Base-by-base conservation (phyloP, 2,888 invertebrate genomes). In the Athalia rosae region DNA sequence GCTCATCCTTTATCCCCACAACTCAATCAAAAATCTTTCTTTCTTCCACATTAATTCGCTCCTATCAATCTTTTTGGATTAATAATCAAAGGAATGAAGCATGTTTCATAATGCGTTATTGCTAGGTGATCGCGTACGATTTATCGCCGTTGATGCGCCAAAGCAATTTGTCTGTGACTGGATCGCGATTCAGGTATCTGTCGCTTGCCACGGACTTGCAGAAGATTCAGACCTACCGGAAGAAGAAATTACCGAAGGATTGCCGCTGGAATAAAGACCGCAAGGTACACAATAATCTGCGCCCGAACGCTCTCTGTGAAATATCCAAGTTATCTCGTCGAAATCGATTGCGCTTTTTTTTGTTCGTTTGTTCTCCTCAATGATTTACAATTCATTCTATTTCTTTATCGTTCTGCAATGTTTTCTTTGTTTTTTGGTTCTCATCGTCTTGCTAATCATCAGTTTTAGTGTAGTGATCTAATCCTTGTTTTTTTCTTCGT, bases 41-140 rank as follows among this genome's bases (percentile, higher is more conserved):
- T 48, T 53, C 28, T 15, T 8, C 61, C 5, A 53, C 53, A 53
- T 53, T n/a, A 28, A 28, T 28, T 28, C 28, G 28, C 6, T n/a
- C 0, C 53, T 53, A n/a, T 53, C 9, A 53, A 53, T 53, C 6
- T 53, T 11, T 0, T 9, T 9, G 53, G n/a, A 53, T 6, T 53
- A 47, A 63, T 4, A 4, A 0, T 9, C 28, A 47, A 7, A 63
- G 63, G 4, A 45, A 41, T 15, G 11, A 67, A 15, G 9, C 13
- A 50, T 6, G 1, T 50, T 41, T 50, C 53, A n/a, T 62, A 28
- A 9, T 45, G 7, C 64, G 64, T 64, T 47, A 13, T 58, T 45
- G 13, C n/a, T 64, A 84, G 84, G 82, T 53, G 83, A 83, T 78
- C 80, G 81, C 58, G 71, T 84, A 67, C 79, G 79, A 61, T 84